These are phyloP conservation scores for Lepidonotus clava DNA, from an alignment of 2,888 invertebrate genomes.

Conservation along the genomic window DNA sequence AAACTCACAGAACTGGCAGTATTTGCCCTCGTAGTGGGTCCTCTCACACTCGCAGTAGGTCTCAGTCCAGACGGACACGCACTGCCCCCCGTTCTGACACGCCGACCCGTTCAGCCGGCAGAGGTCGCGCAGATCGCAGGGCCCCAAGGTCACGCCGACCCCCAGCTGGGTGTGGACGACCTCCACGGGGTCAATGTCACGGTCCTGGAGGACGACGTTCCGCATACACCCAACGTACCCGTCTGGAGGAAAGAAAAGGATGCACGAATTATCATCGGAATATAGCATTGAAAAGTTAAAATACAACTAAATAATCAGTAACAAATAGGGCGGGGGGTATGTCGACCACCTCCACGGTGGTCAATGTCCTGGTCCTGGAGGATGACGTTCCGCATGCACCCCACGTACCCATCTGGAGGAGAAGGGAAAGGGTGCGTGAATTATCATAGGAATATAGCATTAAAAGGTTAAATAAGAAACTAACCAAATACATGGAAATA, in stretches of 20 bases:
- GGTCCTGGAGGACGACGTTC: conserved; percentile 74
- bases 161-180: conserved; percentile 71
- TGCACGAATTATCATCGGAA: background rate
- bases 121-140: conserved; percentile 75
- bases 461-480: no score
- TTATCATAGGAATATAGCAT: no score
- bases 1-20: conserved; percentile 90
- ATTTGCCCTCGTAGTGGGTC: conserved; percentile 95
- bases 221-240: conserved; percentile 80
- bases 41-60: conserved; percentile 94
- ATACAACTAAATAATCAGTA: background rate
- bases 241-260: conserved; percentile 55
- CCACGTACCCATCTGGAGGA: conserved; percentile 76
- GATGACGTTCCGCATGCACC: conserved; percentile 78
- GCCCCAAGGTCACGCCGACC: conserved; percentile 74
- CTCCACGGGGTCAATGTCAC: conserved; percentile 75
- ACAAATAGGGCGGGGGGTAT: background rate
- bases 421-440: background rate
- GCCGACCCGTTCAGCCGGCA: conserved; percentile 68
- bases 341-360: no score
- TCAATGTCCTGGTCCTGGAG: conserved; percentile 74
- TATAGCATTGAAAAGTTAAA: no score
- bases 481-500: no score
- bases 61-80: conserved; percentile 91
- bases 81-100: conserved; percentile 95